Percentiles rank a stretch among this genome's conserved stretches.
Evolutionary conservation across 2,888 invertebrate genomes (phyloP).

Genomic region (Hydrotaea cyrtoneurina): DNA sequence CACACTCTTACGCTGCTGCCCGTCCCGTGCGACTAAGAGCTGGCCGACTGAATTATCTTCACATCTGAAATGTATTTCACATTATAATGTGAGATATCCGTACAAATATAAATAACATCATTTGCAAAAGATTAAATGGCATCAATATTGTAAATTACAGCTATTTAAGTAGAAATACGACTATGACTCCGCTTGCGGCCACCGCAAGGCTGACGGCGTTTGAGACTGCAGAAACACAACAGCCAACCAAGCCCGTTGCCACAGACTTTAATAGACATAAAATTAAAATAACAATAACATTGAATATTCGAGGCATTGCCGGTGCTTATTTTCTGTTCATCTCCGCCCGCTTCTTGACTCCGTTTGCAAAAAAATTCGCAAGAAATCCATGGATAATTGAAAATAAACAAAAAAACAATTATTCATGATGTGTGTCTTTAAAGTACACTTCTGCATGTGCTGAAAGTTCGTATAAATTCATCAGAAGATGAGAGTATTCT

Average conservation of each 20-base stretch:
- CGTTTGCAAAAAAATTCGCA: constrained; percentile 9
- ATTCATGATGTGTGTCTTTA: neutral
- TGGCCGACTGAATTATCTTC: neutral
- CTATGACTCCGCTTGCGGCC: neutral
- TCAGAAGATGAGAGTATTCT: neutral
- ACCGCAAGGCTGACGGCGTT: neutral
- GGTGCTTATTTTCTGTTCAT: no score
- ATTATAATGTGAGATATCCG: neutral
- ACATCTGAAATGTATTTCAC: neutral
- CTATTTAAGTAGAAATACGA: constrained; percentile 8
- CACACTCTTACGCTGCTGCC: neutral
- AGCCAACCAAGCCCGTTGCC: no score
- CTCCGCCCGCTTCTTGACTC: neutral
- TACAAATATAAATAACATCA: constrained; percentile 35
- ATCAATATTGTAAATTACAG: constrained; percentile 41
- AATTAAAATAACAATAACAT: neutral
- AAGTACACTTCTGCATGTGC: neutral
- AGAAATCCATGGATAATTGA: neutral
- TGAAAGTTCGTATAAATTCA: neutral
- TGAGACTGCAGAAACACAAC: neutral
- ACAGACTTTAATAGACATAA: constrained; percentile 5
- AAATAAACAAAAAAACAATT: constrained; percentile 25
- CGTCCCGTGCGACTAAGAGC: neutral
- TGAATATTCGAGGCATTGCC: no score
- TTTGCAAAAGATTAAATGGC: constrained; percentile 39